A percentile compares a stretch with the other conserved stretches of the same genome.
Evolutionary conservation across 2,113 vertebrate genomes (phyloP).

Genomic region (Orthonyx spaldingii): DNA sequence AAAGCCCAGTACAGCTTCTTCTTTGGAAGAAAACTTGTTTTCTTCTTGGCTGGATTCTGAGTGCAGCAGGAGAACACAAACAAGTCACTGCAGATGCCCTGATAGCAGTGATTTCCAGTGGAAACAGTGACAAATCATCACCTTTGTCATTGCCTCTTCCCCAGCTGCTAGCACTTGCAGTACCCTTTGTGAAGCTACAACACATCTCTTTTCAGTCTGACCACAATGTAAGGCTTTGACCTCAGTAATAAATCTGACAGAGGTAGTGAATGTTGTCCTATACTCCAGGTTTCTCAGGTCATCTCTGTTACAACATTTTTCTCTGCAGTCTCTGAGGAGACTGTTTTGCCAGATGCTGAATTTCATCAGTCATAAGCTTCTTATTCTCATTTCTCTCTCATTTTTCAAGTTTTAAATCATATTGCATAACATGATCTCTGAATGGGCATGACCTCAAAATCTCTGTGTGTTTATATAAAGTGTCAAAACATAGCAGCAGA

Average conservation of each 20-base stretch:
- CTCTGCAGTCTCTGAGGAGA: neutral
- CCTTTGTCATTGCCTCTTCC: neutral
- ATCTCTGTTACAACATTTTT: neutral
- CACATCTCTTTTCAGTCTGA: neutral
- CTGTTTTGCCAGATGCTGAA: constrained; percentile 2
- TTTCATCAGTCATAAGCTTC: constrained; percentile 6
- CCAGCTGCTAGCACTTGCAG: neutral
- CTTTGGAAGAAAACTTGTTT: neutral
- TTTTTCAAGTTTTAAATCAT: constrained; percentile 9
- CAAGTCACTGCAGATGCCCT: neutral
- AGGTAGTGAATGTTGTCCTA: neutral
- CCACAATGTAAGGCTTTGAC: neutral
- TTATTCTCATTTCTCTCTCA: neutral
- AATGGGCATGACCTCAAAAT: neutral
- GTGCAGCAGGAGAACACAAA: neutral
- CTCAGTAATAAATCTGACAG: neutral
- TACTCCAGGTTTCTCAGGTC: neutral
- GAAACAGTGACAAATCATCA: neutral
- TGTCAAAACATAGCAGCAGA: neutral
- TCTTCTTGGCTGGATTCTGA: neutral
- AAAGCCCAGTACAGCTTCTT: neutral
- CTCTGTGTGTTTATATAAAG: neutral
- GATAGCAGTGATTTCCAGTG: neutral
- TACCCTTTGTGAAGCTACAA: neutral
- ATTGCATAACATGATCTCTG: neutral